Conservation (phyloP, 1,140 invertebrate genomes). For the Prorops nasuta region DNA sequence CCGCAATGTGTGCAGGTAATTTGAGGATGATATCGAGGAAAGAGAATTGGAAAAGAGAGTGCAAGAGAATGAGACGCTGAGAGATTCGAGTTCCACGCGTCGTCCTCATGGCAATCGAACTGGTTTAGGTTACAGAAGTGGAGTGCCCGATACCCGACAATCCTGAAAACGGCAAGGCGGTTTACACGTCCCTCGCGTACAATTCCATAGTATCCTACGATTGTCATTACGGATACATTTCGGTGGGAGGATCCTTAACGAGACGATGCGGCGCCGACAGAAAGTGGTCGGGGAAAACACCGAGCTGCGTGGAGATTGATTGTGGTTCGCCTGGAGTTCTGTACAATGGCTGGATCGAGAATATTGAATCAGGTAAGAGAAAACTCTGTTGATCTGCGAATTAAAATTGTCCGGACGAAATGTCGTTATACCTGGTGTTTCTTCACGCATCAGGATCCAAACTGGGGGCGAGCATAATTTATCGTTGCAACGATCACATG, state of each 20-base stretch:
- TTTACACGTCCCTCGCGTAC: slow-evolving; percentile 90
- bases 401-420: too few species aligned
- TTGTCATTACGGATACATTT: slow-evolving; percentile 86
- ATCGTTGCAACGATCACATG: slow-evolving; percentile 91
- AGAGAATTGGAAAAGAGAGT: too few species aligned
- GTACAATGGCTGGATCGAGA: slow-evolving; percentile 95
- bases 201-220: slow-evolving; percentile 91
- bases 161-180: slow-evolving; percentile 85
- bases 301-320: slow-evolving; percentile 92
- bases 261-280: slow-evolving; percentile 87
- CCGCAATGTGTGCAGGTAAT: slow-evolving; percentile 82
- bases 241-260: slow-evolving; percentile 86
- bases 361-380: slow-evolving; percentile 68
- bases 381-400: too few species aligned
- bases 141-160: slow-evolving; percentile 84
- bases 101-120: too few species aligned
- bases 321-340: slow-evolving; percentile 87
- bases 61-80: too few species aligned
- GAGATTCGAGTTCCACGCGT: too few species aligned
- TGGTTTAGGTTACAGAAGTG: slow-evolving; percentile 79
- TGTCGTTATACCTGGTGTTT: too few species aligned
- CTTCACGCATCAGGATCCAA: too few species aligned
- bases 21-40: too few species aligned
- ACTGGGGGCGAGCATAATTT: slow-evolving; percentile 88
- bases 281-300: slow-evolving; percentile 85